Evolutionary conservation across 1,140 invertebrate species (phyloP).

Genomic region (Scaptomyza montana): DNA sequence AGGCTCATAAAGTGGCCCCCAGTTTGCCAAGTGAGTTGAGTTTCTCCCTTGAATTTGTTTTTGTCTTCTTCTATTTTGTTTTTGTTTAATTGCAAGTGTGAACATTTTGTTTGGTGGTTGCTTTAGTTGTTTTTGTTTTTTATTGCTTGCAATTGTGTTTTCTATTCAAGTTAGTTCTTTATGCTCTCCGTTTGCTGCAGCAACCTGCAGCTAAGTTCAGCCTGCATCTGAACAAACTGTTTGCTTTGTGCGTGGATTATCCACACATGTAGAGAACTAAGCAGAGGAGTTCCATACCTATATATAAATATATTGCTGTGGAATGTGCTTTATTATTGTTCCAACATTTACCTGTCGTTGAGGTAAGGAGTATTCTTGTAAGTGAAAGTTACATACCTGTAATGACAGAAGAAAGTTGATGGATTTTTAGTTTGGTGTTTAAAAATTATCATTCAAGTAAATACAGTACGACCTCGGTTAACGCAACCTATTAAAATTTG

Average conservation of each 20-base stretch:
- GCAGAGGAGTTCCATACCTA: neutral
- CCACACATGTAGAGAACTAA: neutral
- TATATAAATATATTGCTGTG: neutral
- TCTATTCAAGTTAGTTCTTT: too few species aligned
- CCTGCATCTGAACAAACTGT: constrained; percentile 57
- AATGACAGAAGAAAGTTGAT: constrained; percentile 20
- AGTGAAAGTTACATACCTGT: constrained; percentile 53
- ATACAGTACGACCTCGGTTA: too few species aligned
- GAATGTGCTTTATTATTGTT: constrained; percentile 5
- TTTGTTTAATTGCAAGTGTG: constrained; percentile 48
- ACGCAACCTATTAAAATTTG: too few species aligned
- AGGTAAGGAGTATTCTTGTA: neutral
- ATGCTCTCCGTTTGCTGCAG: neutral
- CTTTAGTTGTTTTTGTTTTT: constrained; percentile 6
- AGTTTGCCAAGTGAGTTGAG: neutral
- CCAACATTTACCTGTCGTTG: constrained; percentile 16
- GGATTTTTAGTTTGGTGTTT: constrained; percentile 11
- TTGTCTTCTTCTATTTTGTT: neutral
- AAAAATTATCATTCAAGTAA: too few species aligned
- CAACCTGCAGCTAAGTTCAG: constrained; percentile 14
- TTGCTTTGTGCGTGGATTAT: constrained; percentile 54
- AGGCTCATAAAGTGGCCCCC: constrained; percentile 35
- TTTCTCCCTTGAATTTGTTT: neutral
- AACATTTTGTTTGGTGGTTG: constrained; percentile 38
- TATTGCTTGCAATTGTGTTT: too few species aligned